phyloP scores from a whole-genome alignment of 2,888 invertebrate genomes.

The Dicyrtoma fusca region DNA sequence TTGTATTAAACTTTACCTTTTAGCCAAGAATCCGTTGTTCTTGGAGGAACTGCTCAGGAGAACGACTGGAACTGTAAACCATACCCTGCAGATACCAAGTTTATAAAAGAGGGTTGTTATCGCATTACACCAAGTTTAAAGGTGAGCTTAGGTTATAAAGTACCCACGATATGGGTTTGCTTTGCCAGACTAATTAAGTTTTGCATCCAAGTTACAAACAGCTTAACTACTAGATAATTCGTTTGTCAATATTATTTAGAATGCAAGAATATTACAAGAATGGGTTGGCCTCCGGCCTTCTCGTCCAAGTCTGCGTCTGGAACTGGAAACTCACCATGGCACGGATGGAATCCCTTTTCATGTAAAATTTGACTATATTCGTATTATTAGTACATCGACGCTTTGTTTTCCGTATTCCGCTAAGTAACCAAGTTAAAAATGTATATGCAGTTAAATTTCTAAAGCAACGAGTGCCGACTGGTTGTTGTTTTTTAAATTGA shows the following conservation, averaged over 20 bases:
- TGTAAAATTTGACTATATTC: too few relatives aligned
- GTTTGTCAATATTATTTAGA: too few relatives aligned
- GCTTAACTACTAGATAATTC: too few relatives aligned
- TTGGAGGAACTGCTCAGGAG: slow-evolving; percentile 78
- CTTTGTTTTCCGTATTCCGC: too few relatives aligned
- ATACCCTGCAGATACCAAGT: slow-evolving; percentile 65
- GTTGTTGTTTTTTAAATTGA: too few relatives aligned
- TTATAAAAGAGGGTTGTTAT: slow-evolving; percentile 69
- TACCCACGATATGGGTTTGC: too few relatives aligned
- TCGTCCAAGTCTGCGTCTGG: slow-evolving; percentile 68
- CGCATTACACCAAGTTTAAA: slow-evolving; percentile 21
- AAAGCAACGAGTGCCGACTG: too few relatives aligned
- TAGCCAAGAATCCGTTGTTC: slow-evolving; percentile 68
- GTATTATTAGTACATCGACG: too few relatives aligned
- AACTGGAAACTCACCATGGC: slow-evolving; percentile 59
- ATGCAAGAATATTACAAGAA: slow-evolving; percentile 64
- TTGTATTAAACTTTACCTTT: slow-evolving; percentile 46
- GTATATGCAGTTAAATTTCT: too few relatives aligned
- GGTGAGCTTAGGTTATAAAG: slow-evolving; percentile 17
- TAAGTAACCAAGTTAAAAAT: too few relatives aligned
- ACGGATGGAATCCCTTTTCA: slow-evolving; percentile 48
- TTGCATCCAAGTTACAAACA: too few relatives aligned
- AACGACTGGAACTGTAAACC: slow-evolving; percentile 66
- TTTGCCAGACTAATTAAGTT: too few relatives aligned
- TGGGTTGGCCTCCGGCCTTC: slow-evolving; percentile 78